Evolutionary conservation across 2,113 vertebrate species (phyloP).

Genomic region (Onychorhynchus coronatus): DNA sequence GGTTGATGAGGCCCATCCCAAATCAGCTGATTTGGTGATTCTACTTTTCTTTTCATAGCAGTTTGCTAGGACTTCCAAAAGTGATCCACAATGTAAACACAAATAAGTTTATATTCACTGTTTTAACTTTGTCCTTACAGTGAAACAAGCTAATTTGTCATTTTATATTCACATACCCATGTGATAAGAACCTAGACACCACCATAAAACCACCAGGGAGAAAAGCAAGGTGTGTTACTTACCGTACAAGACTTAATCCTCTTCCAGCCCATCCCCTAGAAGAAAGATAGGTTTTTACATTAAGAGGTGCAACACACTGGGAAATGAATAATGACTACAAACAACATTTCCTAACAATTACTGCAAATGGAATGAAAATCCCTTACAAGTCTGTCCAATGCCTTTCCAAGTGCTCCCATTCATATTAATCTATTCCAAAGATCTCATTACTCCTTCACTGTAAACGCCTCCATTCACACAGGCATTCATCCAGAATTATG

Average conservation of each 20-base stretch:
- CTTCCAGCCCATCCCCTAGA: not conserved
- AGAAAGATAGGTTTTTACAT: not conserved
- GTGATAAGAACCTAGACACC: not conserved
- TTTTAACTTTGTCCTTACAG: not conserved
- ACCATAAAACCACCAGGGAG: not conserved
- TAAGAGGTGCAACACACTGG: not conserved
- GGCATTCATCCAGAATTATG: slow-evolving; percentile 23
- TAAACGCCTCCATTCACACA: not conserved
- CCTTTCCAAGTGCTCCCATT: not conserved
- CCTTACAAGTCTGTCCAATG: not conserved
- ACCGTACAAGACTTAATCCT: not conserved
- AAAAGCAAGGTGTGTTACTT: not conserved
- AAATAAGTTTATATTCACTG: not conserved
- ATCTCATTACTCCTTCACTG: not conserved
- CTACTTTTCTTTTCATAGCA: not conserved
- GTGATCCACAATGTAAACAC: not conserved
- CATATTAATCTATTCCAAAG: not conserved
- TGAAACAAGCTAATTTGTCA: not conserved
- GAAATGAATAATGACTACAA: not conserved
- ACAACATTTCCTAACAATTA: not conserved
- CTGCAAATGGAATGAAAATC: slow-evolving; percentile 10
- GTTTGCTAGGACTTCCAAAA: not conserved
- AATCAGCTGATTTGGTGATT: not conserved
- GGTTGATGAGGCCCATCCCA: not conserved
- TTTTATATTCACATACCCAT: not conserved